These are phyloP conservation scores for Leptosomus discolor DNA, from an alignment of 2,113 vertebrate genomes.

Conservation along the genomic window DNA sequence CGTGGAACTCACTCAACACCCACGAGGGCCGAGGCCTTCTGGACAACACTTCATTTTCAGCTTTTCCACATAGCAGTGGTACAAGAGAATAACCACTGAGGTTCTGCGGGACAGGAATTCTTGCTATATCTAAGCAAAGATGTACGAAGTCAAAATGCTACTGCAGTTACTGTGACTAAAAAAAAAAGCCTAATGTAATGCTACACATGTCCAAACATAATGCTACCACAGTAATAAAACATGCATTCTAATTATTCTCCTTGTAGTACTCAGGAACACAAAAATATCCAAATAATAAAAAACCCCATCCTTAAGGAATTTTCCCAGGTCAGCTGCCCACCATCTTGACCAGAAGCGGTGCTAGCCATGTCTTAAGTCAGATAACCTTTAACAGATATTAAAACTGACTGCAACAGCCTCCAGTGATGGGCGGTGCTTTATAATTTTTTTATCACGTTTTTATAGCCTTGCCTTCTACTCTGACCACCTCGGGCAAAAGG, in stretches of 20 bases:
- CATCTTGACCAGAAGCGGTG: neutral
- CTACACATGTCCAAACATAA: neutral
- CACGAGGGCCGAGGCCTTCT: slow-evolving; percentile 72
- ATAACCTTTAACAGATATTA: neutral
- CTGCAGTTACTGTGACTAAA: neutral
- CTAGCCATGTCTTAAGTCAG: neutral
- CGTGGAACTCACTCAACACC: slow-evolving; percentile 94
- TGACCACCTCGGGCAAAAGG: neutral
- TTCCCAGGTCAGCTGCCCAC: neutral
- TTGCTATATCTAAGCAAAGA: slow-evolving; percentile 80
- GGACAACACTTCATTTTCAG: neutral
- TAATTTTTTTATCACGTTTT: neutral
- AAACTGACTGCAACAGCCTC: rapidly evolving
- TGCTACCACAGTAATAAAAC: neutral
- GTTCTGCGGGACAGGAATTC: slow-evolving; percentile 70
- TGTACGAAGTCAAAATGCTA: neutral
- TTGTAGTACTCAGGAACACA: neutral
- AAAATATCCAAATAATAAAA: neutral
- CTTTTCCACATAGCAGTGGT: slow-evolving; percentile 65
- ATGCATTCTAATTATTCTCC: neutral
- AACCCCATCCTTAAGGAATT: neutral
- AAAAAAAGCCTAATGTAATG: neutral
- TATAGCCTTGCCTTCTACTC: neutral
- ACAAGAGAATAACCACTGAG: slow-evolving; percentile 88
- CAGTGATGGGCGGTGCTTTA: neutral